Conservation (phyloP, 2,888 invertebrate genomes). For the Tipula helvola region DNA sequence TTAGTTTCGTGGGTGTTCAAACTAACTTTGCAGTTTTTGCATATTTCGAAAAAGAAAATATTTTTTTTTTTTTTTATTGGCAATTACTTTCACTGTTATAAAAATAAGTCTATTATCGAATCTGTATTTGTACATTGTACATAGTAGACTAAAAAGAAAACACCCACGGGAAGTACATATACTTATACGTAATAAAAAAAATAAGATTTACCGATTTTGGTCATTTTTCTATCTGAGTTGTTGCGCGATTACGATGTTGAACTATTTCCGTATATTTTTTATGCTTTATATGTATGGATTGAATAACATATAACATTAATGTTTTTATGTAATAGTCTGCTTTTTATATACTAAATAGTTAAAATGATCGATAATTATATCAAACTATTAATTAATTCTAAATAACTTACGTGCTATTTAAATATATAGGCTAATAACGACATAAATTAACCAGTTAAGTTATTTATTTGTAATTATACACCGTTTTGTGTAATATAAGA, state of each 20-base stretch:
- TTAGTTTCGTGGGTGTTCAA: background rate
- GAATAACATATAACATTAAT: background rate
- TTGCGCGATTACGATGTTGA: background rate
- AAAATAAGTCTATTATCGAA: background rate
- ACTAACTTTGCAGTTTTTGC: background rate
- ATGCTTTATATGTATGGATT: background rate
- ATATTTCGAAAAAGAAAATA: background rate
- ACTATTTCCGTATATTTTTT: background rate
- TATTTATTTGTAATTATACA: background rate
- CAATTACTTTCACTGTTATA: background rate
- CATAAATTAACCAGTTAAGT: background rate
- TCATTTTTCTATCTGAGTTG: background rate
- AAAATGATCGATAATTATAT: background rate
- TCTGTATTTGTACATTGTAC: background rate
- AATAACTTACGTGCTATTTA: background rate
- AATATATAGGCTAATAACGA: background rate
- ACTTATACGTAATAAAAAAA: background rate
- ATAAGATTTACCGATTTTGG: background rate
- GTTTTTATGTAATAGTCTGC: too few relatives aligned
- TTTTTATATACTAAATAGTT: background rate
- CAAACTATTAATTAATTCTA: background rate
- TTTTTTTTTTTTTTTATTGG: background rate
- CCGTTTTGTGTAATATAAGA: background rate
- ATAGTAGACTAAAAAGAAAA: background rate
- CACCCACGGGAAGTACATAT: background rate